These are phyloP conservation scores for Eulemur macaco DNA, from an alignment of 2,113 vertebrate genomes.

Conservation along the genomic window DNA sequence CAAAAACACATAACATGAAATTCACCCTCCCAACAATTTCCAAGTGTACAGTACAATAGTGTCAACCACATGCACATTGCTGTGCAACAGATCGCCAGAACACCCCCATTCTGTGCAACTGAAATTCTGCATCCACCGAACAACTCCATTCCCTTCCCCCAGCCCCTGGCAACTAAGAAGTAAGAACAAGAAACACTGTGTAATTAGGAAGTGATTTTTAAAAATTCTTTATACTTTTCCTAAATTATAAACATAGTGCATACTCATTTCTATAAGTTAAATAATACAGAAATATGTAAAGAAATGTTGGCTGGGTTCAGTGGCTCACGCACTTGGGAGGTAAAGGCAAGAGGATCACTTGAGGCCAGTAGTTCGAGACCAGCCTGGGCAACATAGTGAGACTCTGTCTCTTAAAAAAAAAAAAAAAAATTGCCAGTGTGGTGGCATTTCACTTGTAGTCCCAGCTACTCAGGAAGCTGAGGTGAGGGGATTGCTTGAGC, in stretches of 20 bases:
- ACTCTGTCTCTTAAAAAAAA: too few relatives aligned
- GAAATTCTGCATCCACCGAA: not conserved
- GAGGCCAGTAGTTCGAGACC: not conserved
- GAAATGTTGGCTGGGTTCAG: not conserved
- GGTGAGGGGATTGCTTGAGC: too few relatives aligned
- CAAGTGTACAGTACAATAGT: not conserved
- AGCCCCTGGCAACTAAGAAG: not conserved
- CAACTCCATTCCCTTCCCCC: not conserved
- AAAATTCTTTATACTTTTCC: not conserved
- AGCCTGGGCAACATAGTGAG: too few relatives aligned
- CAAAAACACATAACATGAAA: not conserved
- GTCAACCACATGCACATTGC: not conserved
- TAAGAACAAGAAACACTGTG: not conserved
- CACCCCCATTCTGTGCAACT: not conserved
- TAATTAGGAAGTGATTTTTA: not conserved
- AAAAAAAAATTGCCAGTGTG: too few relatives aligned
- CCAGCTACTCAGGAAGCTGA: too few relatives aligned
- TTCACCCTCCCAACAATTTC: not conserved
- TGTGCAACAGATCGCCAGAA: not conserved
- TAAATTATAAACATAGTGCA: not conserved
- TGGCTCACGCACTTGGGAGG: not conserved
- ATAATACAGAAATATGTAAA: not conserved
- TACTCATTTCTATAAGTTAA: not conserved
- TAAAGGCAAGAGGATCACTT: not conserved
- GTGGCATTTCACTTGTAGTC: too few relatives aligned